Evolutionary conservation across 2,113 vertebrate species (phyloP), one percentile per base, ranked within the genome.

Genomic region (Seriola rivoliana): DNA sequence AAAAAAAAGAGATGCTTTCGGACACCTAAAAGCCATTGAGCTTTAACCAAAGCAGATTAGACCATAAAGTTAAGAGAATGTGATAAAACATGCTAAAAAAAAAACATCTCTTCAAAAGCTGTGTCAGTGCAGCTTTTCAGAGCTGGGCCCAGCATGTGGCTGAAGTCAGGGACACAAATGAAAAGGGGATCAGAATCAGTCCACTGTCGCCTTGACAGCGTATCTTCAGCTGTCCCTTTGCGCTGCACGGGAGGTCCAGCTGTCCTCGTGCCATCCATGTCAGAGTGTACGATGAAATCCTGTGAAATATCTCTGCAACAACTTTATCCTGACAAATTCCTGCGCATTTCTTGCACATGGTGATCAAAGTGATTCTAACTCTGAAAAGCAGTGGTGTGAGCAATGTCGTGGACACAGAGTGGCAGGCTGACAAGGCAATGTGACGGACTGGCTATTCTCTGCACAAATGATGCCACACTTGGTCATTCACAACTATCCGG

Each of bases 31-130:
- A 78, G 54, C 42, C 62, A 80, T 14, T 66, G 50, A 82, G 75
- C 46, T 82, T 71, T 71, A 74, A 44, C 66, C 74, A 81, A 79
- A 89, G 84, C 58, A 88, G 82, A 89, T 90, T 80, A 89, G 29
- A 44, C 59, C 25, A 77, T 57, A 46, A 71, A 79, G 64, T 80
- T 77, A 38, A 74, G 36, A 59, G 75, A 83, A 89, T 60, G 65
- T 71, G 76, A 79, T 82, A 69, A 75, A 90, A 84, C 60, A 46
- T 69, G 48, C 64, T 48, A 57, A 29, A 54, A 72, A 72, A 71
- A 58, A 58, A 62, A 64, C 40, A 54, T 16, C 7, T 74, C 54
- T 82, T 83, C 71, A 81, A 79, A 83, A 64, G 66, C n/a, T 34
- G 60, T 60, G 54, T 85, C 46, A 70, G 59, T 0, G 3, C n/a